Conservation (phyloP, 2,888 invertebrate species). For the Endomychus coccineus region DNA sequence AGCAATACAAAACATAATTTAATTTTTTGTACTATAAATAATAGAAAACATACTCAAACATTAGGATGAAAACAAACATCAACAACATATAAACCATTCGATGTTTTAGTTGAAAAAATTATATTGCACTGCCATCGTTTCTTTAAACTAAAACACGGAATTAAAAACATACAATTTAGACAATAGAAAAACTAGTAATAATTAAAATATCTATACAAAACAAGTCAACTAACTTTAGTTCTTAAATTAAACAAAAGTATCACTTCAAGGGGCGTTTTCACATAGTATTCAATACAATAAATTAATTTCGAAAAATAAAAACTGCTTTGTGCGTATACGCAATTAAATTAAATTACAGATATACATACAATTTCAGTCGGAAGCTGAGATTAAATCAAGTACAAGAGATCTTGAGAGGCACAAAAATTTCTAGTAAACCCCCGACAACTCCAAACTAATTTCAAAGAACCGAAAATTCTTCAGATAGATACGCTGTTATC, state of each 20-base stretch:
- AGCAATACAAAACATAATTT: conserved; percentile 32
- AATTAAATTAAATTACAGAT: too few relatives aligned
- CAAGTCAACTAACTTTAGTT: conserved; percentile 35
- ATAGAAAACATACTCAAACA: conserved; percentile 26
- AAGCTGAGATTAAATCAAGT: conserved; percentile 4
- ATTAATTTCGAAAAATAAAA: too few relatives aligned
- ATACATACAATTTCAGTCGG: too few relatives aligned
- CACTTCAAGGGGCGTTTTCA: conserved; percentile 33
- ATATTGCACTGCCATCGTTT: conserved; percentile 25
- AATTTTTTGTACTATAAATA: conserved; percentile 35
- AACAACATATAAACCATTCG: conserved; percentile 23
- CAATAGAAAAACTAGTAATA: conserved; percentile 19
- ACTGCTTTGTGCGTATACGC: too few relatives aligned
- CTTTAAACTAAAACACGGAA: conserved; percentile 28
- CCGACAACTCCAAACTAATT: conserved; percentile 1
- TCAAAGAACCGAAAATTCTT: background rate
- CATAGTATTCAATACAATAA: too few relatives aligned
- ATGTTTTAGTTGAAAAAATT: conserved; percentile 27
- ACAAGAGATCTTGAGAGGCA: conserved; percentile 19
- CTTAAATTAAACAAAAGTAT: conserved; percentile 35
- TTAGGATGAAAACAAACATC: conserved; percentile 20
- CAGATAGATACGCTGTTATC: background rate
- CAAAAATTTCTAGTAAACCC: conserved; percentile 10
- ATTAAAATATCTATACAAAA: conserved; percentile 36
- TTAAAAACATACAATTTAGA: conserved; percentile 11